phyloP scores from a whole-genome alignment of 1,140 invertebrate genomes.

The Hyposmocoma kahamanoa region DNA sequence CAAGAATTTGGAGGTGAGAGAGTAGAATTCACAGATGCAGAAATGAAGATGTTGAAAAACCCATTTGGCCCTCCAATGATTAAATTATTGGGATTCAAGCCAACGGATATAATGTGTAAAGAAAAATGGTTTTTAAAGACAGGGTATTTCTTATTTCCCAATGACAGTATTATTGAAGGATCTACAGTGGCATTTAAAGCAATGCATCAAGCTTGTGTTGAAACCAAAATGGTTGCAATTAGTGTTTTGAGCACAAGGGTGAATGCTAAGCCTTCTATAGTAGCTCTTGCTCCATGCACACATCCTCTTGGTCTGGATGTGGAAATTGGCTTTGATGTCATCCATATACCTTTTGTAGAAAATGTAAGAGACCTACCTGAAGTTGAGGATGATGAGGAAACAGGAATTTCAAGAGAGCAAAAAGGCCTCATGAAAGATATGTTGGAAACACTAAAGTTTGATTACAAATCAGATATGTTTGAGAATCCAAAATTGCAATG shows the following conservation, averaged over 20 bases:
- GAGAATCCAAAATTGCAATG: constrained; percentile 53
- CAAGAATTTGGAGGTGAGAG: constrained; percentile 51
- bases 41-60: constrained; percentile 51
- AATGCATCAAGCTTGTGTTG: constrained; percentile 51
- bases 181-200: constrained; percentile 57
- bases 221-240: constrained; percentile 45
- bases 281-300: constrained; percentile 45
- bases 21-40: constrained; percentile 47
- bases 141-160: constrained; percentile 57
- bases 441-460: constrained; percentile 35
- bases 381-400: constrained; percentile 28
- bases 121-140: constrained; percentile 60
- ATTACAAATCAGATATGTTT: constrained; percentile 58
- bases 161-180: constrained; percentile 55
- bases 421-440: constrained; percentile 47
- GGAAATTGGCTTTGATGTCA: constrained; percentile 59
- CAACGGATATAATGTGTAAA: constrained; percentile 42
- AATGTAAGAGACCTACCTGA: constrained; percentile 44
- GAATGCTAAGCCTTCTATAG: constrained; percentile 49
- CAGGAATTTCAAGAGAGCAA: constrained; percentile 24
- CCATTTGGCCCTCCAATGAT: constrained; percentile 55
- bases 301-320: constrained; percentile 42
- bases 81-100: constrained; percentile 63
- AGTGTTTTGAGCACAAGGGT: constrained; percentile 51
- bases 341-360: constrained; percentile 55